Evolutionary conservation across 2,113 vertebrate genomes (phyloP).

Genomic region (Callipepla californica): DNA sequence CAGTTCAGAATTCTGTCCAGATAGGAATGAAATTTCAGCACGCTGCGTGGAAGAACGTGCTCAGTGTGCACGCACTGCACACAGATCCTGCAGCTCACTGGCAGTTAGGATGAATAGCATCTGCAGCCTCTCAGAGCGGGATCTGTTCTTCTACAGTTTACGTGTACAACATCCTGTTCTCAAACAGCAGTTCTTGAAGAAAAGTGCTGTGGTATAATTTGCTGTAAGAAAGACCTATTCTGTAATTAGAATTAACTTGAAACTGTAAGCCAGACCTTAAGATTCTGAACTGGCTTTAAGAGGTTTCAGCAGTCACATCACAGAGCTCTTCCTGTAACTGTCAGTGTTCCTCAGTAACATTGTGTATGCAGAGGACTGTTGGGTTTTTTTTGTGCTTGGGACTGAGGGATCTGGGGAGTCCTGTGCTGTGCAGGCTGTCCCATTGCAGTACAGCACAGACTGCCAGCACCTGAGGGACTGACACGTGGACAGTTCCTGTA

Average conservation of each 20-base stretch:
- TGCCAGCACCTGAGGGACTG: too few relatives aligned
- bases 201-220: not conserved
- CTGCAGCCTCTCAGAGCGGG: not conserved
- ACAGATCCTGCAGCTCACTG: not conserved
- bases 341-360: not conserved
- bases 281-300: not conserved
- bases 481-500: fast-evolving
- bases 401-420: not conserved
- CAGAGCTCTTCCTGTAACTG: not conserved
- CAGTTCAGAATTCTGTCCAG: not conserved
- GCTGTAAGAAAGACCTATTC: not conserved
- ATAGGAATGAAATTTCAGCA: not conserved
- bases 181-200: not conserved
- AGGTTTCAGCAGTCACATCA: not conserved
- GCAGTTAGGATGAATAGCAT: not conserved
- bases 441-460: too few relatives aligned
- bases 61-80: not conserved
- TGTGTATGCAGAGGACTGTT: not conserved
- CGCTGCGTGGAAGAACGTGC: not conserved
- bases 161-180: not conserved
- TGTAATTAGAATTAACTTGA: not conserved
- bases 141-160: not conserved
- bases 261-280: not conserved
- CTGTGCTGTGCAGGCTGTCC: not conserved
- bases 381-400: not conserved